Evolutionary conservation across 2,888 invertebrate species (phyloP).

Genomic region (Meteorus cinctellus): DNA sequence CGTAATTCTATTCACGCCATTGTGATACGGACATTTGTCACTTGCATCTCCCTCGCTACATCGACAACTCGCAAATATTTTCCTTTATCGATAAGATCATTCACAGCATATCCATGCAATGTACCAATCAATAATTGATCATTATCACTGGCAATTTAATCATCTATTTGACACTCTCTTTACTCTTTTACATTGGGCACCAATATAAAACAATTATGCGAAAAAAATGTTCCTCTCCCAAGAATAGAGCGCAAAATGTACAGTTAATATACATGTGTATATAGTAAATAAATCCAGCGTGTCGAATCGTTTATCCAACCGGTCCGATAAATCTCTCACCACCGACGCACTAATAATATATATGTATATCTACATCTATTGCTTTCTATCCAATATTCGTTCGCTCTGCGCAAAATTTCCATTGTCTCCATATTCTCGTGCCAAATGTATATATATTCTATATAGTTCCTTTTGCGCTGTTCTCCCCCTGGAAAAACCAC

Average conservation of each 20-base stretch:
- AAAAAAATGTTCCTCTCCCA: too few relatives aligned
- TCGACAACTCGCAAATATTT: neutral
- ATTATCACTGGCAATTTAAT: neutral
- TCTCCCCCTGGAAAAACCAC: neutral
- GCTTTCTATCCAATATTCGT: conserved; percentile 37
- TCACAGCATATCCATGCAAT: neutral
- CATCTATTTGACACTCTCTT: neutral
- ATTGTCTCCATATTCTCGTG: conserved; percentile 32
- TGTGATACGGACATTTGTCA: conserved; percentile 27
- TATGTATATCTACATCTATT: neutral
- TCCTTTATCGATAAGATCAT: conserved; percentile 14
- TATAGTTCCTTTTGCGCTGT: neutral
- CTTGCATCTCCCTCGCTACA: neutral
- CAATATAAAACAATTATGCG: neutral
- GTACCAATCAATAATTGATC: neutral
- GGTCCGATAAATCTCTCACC: conserved; percentile 22
- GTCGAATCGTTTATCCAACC: neutral
- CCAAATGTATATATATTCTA: conserved; percentile 17
- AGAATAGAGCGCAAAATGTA: too few relatives aligned
- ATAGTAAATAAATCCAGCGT: neutral
- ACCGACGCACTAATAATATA: neutral
- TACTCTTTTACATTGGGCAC: neutral
- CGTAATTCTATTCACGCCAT: conserved; percentile 14
- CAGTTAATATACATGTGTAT: neutral
- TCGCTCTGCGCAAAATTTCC: conserved; percentile 34